phyloP scores from a whole-genome alignment of 2,797 vertebrate genomes.

The Pyrocephalus nanus region DNA sequence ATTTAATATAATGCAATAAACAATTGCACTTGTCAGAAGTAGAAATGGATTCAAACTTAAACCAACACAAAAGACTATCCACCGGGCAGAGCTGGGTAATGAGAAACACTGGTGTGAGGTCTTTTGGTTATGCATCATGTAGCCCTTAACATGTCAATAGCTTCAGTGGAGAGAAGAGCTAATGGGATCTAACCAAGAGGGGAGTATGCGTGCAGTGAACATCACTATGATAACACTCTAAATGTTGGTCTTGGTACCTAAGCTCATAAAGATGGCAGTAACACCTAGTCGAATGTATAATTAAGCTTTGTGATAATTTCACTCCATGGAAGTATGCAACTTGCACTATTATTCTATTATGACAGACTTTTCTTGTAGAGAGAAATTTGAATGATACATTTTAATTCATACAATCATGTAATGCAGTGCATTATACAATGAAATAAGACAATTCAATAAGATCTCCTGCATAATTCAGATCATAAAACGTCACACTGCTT shows the following conservation, averaged over 20 bases:
- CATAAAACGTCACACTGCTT: neutral
- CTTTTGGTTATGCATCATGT: neutral
- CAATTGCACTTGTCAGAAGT: neutral
- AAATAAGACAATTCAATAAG: neutral
- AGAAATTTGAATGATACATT: neutral
- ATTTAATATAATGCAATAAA: constrained; percentile 50
- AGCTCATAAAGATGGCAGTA: neutral
- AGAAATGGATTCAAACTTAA: neutral
- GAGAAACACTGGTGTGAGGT: neutral
- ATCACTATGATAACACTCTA: neutral
- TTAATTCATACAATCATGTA: neutral
- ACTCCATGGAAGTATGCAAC: neutral
- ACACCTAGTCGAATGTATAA: neutral
- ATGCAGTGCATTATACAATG: neutral
- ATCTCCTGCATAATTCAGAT: neutral
- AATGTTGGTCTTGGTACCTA: neutral
- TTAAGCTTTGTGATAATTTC: neutral
- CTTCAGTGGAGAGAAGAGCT: neutral
- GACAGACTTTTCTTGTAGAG: neutral
- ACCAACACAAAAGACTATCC: neutral
- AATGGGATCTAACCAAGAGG: neutral
- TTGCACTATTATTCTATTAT: neutral
- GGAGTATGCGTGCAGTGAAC: accelerated
- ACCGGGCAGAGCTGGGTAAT: neutral
- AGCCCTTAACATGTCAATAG: neutral